phyloP scores from a whole-genome alignment of 1,140 invertebrate genomes.

The Habropoda laboriosa region DNA sequence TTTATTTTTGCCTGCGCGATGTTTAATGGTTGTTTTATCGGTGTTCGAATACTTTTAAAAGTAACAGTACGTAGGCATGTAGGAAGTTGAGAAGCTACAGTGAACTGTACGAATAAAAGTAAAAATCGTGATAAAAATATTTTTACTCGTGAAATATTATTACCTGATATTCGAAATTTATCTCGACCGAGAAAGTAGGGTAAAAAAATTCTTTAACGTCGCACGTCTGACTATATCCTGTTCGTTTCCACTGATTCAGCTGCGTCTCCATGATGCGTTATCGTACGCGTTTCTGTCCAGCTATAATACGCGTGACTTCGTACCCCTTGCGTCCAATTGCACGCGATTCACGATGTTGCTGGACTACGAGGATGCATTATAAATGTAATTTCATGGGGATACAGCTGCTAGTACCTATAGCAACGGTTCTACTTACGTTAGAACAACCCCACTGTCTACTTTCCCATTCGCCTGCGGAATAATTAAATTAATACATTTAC shows the following conservation, averaged over 20 bases:
- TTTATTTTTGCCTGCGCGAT: no score
- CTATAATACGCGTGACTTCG: background rate
- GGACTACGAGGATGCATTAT: slow-evolving; percentile 13
- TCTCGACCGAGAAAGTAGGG: no score
- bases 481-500: slow-evolving; percentile 29
- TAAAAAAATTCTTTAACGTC: background rate
- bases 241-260: background rate
- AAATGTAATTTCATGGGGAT: slow-evolving; percentile 18
- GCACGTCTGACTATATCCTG: background rate
- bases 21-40: no score
- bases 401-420: background rate
- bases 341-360: slow-evolving; percentile 2
- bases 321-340: slow-evolving; percentile 8
- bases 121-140: no score
- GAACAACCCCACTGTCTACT: slow-evolving; percentile 5
- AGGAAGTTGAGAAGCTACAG: no score
- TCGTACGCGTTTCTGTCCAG: no score
- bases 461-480: background rate
- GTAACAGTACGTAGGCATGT: no score
- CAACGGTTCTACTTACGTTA: slow-evolving; percentile 25
- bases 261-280: background rate
- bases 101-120: no score
- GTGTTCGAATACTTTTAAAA: no score
- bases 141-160: no score
- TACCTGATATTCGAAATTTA: no score